Percentiles rank a stretch among this genome's conserved stretches.
Evolutionary conservation across 2,113 vertebrate genomes (phyloP).

Genomic region (Nothocercus nigrocapillus): DNA sequence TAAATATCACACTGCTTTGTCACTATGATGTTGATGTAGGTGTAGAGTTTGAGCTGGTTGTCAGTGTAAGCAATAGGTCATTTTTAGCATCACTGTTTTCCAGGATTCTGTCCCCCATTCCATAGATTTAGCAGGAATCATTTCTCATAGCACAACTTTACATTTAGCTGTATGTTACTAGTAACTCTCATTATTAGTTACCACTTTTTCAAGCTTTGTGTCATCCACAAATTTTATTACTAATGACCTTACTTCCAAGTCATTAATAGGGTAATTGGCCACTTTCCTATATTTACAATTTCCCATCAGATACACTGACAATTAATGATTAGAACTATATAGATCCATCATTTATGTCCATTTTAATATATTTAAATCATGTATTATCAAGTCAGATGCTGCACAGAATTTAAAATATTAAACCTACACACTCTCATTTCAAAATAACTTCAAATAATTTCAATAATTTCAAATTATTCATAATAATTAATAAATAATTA

Average conservation of each 20-base stretch:
- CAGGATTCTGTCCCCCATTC: neutral
- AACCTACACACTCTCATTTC: neutral
- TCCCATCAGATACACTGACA: neutral
- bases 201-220: neutral
- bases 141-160: neutral
- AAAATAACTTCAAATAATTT: neutral
- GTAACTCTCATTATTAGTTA: neutral
- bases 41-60: neutral
- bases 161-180: neutral
- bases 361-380: rapidly evolving
- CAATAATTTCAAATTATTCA: too few relatives aligned
- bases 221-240: neutral
- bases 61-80: neutral
- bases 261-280: neutral
- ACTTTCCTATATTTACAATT: neutral
- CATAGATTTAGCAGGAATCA: neutral
- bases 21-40: neutral
- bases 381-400: neutral
- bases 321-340: neutral
- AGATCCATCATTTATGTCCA: neutral
- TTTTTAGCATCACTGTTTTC: neutral
- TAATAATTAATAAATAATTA: too few relatives aligned
- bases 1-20: neutral
- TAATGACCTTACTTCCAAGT: neutral
- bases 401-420: neutral